phyloP scores from a whole-genome alignment of 2,888 invertebrate genomes.

The Epinotia bilunana region DNA sequence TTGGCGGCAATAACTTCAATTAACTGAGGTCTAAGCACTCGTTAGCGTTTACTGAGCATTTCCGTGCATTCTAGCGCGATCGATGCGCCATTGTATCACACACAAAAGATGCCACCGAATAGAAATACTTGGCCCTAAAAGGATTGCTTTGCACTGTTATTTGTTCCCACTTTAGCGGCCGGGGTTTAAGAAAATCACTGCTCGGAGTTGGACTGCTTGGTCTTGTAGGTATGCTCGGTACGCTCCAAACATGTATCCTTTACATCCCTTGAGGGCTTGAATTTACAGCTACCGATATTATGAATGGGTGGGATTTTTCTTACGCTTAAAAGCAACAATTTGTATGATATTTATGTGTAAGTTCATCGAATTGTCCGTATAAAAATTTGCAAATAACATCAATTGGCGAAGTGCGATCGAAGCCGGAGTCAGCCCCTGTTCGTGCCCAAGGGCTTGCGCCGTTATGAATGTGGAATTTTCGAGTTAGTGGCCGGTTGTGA shows the following conservation, averaged over 20 bases:
- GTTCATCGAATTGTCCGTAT: constrained; percentile 57
- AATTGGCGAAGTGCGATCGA: constrained; percentile 64
- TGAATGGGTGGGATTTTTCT: constrained; percentile 32
- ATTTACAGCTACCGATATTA: constrained; percentile 40
- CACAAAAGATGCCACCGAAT: constrained; percentile 77
- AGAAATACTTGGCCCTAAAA: constrained; percentile 73
- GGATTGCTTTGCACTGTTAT: constrained; percentile 69
- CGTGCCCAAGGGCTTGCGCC: constrained; percentile 70
- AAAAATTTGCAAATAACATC: constrained; percentile 64
- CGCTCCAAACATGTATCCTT: constrained; percentile 20
- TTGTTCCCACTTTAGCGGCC: constrained; percentile 67
- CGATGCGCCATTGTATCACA: constrained; percentile 77
- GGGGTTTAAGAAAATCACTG: constrained; percentile 41
- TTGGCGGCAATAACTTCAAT: constrained; percentile 74
- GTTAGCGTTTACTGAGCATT: constrained; percentile 73
- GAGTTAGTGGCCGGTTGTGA: constrained; percentile 77
- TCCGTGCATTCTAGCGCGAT: constrained; percentile 72
- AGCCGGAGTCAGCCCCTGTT: constrained; percentile 60
- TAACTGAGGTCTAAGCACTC: constrained; percentile 66
- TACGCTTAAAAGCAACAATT: constrained; percentile 35
- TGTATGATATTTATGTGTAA: constrained; percentile 50
- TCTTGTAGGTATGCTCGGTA: constrained; percentile 24
- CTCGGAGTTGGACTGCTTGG: constrained; percentile 3
- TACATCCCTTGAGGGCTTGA: constrained; percentile 15
- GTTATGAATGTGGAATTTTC: constrained; percentile 80